Percentiles rank a stretch among this genome's conserved stretches.
Evolutionary conservation across 2,888 invertebrate species (phyloP).

Genomic region (Caenorhabditis sp.): DNA sequence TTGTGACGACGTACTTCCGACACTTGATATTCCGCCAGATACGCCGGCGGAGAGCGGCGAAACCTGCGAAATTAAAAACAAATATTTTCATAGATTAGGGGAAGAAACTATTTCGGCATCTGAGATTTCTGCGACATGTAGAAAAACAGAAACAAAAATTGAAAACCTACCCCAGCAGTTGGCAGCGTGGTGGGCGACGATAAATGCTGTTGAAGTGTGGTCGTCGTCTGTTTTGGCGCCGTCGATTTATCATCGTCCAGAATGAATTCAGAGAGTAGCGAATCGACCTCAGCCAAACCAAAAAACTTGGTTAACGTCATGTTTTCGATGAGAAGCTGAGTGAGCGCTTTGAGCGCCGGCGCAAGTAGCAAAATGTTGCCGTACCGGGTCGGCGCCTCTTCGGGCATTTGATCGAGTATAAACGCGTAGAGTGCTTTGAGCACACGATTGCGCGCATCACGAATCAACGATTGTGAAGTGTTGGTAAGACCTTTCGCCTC

Average conservation of each 20-base stretch:
- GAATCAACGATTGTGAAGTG: conserved; percentile 57
- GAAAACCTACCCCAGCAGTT: conserved; percentile 32
- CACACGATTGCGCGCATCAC: conserved; percentile 68
- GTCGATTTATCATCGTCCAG: conserved; percentile 61
- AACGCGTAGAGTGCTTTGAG: conserved; percentile 69
- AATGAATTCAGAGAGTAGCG: conserved; percentile 67
- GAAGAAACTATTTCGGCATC: neutral
- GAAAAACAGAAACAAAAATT: too few relatives aligned
- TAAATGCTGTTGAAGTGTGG: conserved; percentile 39
- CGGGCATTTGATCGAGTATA: conserved; percentile 65
- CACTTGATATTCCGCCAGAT: conserved; percentile 8
- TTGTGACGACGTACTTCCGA: conserved; percentile 6
- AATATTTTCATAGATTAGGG: neutral
- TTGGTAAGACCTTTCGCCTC: conserved; percentile 64
- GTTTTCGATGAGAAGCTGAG: conserved; percentile 69
- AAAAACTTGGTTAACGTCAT: conserved; percentile 70
- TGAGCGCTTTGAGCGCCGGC: conserved; percentile 69
- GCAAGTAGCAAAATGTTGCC: conserved; percentile 66
- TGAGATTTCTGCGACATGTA: neutral
- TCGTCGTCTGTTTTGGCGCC: conserved; percentile 9
- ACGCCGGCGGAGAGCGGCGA: conserved; percentile 10
- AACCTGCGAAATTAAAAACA: conserved; percentile 14
- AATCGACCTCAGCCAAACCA: conserved; percentile 68
- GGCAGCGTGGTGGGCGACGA: conserved; percentile 39
- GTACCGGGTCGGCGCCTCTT: conserved; percentile 69